Conservation (phyloP, 2,888 invertebrate genomes). For the Phorcus lineatus region DNA sequence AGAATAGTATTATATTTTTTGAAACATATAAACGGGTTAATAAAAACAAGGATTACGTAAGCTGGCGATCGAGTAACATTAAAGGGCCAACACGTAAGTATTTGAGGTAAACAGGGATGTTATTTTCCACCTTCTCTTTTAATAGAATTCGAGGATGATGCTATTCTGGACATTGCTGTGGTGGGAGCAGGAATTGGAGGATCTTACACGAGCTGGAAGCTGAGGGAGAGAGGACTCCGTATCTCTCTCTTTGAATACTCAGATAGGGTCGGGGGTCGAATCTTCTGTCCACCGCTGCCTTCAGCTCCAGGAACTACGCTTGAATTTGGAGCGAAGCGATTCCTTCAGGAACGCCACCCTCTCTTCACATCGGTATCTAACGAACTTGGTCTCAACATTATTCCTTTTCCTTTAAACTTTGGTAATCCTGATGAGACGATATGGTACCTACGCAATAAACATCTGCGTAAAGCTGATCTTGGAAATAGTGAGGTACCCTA, state of each 20-base stretch:
- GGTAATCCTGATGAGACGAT: slow-evolving; percentile 1
- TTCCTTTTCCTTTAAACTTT: slow-evolving; percentile 29
- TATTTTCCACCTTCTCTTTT: no score
- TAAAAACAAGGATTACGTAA: no score
- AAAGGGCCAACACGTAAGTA: no score
- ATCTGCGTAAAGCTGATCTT: slow-evolving; percentile 18
- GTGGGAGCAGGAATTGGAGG: slow-evolving; percentile 43
- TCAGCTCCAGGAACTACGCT: slow-evolving; percentile 37
- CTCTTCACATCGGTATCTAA: slow-evolving; percentile 30
- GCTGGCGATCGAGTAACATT: no score
- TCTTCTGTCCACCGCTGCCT: slow-evolving; percentile 31
- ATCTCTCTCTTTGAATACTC: slow-evolving; percentile 42
- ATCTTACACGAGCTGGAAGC: slow-evolving; percentile 38
- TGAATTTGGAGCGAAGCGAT: slow-evolving; percentile 44
- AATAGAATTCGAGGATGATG: background rate
- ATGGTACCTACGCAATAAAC: slow-evolving; percentile 29
- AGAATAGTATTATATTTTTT: no score
- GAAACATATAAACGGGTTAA: no score
- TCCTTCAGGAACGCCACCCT: background rate
- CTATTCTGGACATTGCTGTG: slow-evolving; percentile 37
- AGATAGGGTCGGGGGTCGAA: slow-evolving; percentile 40
- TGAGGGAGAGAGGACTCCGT: slow-evolving; percentile 26
- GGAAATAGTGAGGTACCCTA: slow-evolving; percentile 23
- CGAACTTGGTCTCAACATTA: slow-evolving; percentile 32
- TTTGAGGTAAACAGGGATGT: no score